A percentile compares a stretch with the other conserved stretches of the same genome.
phyloP scores from a whole-genome alignment of 2,888 invertebrate species.

The Thereva nobilitata region DNA sequence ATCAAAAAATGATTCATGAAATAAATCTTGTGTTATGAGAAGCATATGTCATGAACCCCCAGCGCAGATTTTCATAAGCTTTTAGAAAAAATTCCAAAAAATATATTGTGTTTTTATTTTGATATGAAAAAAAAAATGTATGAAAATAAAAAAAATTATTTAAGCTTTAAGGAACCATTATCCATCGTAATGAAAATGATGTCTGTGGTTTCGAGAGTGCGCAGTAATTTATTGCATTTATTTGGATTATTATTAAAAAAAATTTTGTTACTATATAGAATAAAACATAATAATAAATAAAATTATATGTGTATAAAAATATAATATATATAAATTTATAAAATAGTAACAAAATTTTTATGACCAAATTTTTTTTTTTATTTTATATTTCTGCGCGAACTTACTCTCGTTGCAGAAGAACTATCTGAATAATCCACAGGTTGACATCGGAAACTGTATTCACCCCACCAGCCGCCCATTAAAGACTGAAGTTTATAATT shows the following conservation, averaged over 20 bases:
- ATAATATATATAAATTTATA: not conserved
- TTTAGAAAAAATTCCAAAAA: not conserved
- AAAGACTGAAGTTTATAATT: slow-evolving; percentile 67
- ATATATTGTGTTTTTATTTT: too few species aligned
- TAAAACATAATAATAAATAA: not conserved
- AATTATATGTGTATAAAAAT: not conserved
- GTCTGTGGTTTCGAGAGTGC: slow-evolving; percentile 40
- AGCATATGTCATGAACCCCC: too few species aligned
- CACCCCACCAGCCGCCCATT: slow-evolving; percentile 88
- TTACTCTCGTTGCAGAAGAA: slow-evolving; percentile 82
- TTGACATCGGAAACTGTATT: slow-evolving; percentile 88
- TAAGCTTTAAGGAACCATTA: too few species aligned
- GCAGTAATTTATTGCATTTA: slow-evolving; percentile 26
- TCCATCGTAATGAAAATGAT: too few species aligned
- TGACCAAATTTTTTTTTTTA: not conserved
- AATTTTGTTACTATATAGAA: not conserved
- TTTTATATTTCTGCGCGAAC: slow-evolving; percentile 52
- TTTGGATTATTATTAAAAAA: not conserved
- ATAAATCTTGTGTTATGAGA: too few species aligned
- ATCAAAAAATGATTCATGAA: too few species aligned
- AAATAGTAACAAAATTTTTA: slow-evolving; percentile 9
- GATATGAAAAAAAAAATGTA: too few species aligned
- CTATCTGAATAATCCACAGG: slow-evolving; percentile 86
- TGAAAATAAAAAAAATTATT: too few species aligned
- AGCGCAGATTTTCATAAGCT: slow-evolving; percentile 2